A percentile compares a stretch with the other conserved stretches of the same genome.
Evolutionary conservation across 2,797 vertebrate species (phyloP).

Genomic region (Lepus oiostolus): DNA sequence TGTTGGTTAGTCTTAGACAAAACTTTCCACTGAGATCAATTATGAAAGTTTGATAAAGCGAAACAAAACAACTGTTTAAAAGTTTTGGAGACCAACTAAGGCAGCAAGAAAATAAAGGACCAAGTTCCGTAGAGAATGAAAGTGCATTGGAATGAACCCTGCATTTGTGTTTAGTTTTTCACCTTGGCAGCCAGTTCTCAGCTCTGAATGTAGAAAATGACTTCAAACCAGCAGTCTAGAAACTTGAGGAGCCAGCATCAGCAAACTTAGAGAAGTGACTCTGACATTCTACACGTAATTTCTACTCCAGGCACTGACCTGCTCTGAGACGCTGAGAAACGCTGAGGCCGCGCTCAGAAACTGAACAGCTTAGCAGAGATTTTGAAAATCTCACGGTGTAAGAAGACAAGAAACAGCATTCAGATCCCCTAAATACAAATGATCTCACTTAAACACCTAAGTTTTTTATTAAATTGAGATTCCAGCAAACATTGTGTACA

Average conservation of each 20-base stretch:
- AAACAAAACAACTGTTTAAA: slow-evolving; percentile 26
- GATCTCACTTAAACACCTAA: background rate
- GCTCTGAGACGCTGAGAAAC: background rate
- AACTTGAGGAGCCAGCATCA: background rate
- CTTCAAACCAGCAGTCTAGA: background rate
- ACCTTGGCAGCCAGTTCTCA: background rate
- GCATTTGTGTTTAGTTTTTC: background rate
- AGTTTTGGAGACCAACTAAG: slow-evolving; percentile 29
- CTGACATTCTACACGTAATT: background rate
- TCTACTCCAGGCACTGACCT: background rate
- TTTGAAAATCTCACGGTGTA: background rate
- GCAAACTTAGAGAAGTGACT: background rate
- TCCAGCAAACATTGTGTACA: background rate
- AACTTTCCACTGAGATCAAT: background rate
- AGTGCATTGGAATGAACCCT: background rate
- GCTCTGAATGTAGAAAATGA: background rate
- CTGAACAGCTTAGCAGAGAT: background rate
- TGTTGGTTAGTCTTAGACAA: background rate
- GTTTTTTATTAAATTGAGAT: background rate
- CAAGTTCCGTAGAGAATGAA: background rate
- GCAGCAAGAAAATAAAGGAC: background rate
- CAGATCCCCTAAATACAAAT: slow-evolving; percentile 7
- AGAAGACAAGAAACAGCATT: background rate
- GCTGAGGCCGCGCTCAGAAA: slow-evolving; percentile 24
- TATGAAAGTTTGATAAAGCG: background rate